Conservation (phyloP, 2,797 vertebrate genomes). For the Hippoglossus hippoglossus region DNA sequence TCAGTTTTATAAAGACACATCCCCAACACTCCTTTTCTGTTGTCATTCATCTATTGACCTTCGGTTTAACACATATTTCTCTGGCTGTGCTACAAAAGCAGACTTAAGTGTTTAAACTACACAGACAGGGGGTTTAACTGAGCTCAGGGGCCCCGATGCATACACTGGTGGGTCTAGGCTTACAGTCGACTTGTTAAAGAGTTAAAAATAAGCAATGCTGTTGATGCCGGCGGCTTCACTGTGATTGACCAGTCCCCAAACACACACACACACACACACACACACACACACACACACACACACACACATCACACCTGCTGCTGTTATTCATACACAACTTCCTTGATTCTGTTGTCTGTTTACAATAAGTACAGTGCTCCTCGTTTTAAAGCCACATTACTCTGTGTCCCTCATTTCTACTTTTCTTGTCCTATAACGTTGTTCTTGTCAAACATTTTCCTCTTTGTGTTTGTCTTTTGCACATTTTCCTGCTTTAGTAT, state of each 20-base stretch:
- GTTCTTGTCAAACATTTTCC: not conserved
- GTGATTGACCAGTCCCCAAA: slow-evolving; percentile 62
- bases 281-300: slow-evolving; percentile 55
- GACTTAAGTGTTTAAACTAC: slow-evolving; percentile 3
- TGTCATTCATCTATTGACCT: not conserved
- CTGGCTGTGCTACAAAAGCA: slow-evolving; percentile 9
- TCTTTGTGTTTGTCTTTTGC: not conserved
- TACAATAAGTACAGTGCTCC: not conserved
- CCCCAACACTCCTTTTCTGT: no score
- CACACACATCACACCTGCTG: slow-evolving; percentile 62
- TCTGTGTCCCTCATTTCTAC: no score
- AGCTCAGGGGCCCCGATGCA: slow-evolving; percentile 13
- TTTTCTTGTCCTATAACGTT: no score
- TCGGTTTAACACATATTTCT: not conserved
- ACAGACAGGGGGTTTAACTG: slow-evolving; percentile 18
- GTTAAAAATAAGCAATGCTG: slow-evolving; percentile 84
- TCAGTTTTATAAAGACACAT: no score
- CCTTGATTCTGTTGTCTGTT: slow-evolving; percentile 25
- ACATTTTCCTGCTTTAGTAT: not conserved
- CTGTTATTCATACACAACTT: slow-evolving; percentile 66
- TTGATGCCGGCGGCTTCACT: slow-evolving; percentile 69
- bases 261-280: slow-evolving; percentile 59
- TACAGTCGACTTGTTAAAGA: slow-evolving; percentile 82
- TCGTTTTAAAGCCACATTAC: not conserved
- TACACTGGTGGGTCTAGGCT: slow-evolving; percentile 65